phyloP scores from a whole-genome alignment of 1,140 invertebrate genomes.

The Megathymus violae region DNA sequence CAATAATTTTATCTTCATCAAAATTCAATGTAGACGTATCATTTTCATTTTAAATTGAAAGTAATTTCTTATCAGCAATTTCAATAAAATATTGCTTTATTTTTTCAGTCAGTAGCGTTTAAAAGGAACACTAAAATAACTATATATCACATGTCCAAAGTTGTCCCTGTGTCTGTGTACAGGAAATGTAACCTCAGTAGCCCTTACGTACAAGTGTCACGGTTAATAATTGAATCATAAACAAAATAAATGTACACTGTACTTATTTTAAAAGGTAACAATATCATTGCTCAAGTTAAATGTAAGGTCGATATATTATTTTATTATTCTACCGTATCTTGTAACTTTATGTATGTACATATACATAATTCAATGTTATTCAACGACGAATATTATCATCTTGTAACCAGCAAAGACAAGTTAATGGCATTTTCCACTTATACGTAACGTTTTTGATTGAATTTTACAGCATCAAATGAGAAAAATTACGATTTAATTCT shows the following conservation, averaged over 20 bases:
- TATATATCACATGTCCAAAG: constrained; percentile 13
- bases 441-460: too few relatives aligned
- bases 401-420: too few relatives aligned
- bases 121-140: neutral
- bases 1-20: constrained; percentile 40
- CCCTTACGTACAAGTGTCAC: constrained; percentile 24
- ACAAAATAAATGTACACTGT: constrained; percentile 3
- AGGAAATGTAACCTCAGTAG: constrained; percentile 16
- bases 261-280: constrained; percentile 13
- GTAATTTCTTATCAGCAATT: neutral
- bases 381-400: neutral
- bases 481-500: too few relatives aligned
- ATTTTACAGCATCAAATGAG: too few relatives aligned
- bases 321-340: constrained; percentile 18
- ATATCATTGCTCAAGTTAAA: constrained; percentile 15
- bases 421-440: too few relatives aligned
- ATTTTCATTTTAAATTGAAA: constrained; percentile 56
- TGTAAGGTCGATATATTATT: constrained; percentile 20
- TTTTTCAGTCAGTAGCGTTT: neutral
- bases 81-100: neutral
- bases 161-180: constrained; percentile 7
- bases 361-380: constrained; percentile 5
- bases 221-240: constrained; percentile 17
- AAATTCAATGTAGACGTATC: constrained; percentile 40
- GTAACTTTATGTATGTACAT: neutral